Conservation (phyloP, 2,113 vertebrate genomes). For the Bostrychus sinensis region DNA sequence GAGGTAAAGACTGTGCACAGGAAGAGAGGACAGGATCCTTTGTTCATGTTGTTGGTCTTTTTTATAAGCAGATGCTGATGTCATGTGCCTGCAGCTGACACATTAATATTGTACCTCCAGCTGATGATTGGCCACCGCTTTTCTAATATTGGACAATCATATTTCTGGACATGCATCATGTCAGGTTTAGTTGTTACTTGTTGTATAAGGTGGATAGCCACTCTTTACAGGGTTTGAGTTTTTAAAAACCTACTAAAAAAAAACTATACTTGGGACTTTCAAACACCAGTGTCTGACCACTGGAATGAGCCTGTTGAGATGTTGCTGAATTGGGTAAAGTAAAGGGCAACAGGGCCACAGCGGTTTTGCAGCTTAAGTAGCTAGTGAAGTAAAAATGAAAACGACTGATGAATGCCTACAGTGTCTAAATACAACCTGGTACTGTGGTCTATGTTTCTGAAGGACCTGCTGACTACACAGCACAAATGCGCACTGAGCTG, state of each 20-base stretch:
- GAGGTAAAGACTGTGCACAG: conserved; percentile 36
- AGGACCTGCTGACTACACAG: conserved; percentile 37
- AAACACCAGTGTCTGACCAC: conserved; percentile 36
- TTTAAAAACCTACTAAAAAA: conserved; percentile 17
- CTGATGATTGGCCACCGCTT: conserved; percentile 9
- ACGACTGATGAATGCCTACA: conserved; percentile 60
- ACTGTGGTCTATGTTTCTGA: conserved; percentile 64
- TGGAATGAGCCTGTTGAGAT: conserved; percentile 35
- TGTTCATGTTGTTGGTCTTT: conserved; percentile 44
- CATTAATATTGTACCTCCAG: conserved; percentile 22
- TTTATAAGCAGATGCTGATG: conserved; percentile 22
- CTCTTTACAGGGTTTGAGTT: conserved; percentile 6
- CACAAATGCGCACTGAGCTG: conserved; percentile 15
- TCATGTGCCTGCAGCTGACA: conserved; percentile 37
- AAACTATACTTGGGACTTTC: conserved; percentile 29
- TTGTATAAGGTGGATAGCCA: neutral
- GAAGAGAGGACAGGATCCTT: conserved; percentile 27
- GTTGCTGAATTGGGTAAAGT: conserved; percentile 30
- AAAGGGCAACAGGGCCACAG: conserved; percentile 27
- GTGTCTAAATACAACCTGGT: conserved; percentile 65
- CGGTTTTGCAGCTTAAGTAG: conserved; percentile 42
- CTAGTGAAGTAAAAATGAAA: conserved; percentile 34
- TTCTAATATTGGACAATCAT: too few species aligned
- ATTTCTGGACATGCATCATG: neutral
- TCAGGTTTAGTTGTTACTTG: neutral